A percentile compares a stretch with the other conserved stretches of the same genome.
phyloP scores from a whole-genome alignment of 2,888 invertebrate species.

The Oscheius sp. region DNA sequence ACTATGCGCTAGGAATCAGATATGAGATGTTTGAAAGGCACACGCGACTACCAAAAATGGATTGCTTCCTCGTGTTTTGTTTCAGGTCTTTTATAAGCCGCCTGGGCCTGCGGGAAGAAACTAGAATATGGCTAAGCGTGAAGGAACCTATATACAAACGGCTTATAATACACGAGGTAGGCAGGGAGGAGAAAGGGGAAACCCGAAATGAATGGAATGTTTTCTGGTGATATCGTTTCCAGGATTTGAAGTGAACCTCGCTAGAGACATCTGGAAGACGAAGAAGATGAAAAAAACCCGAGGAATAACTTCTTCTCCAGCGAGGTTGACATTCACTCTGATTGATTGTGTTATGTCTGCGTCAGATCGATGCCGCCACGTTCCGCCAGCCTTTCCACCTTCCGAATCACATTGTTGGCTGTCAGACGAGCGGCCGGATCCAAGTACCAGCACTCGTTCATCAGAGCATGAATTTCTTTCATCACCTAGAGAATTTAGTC shows the following conservation, averaged over 20 bases:
- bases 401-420: neutral
- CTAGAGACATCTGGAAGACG: too few relatives aligned
- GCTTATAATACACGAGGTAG: neutral
- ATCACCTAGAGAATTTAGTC: neutral
- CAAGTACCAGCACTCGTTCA: conserved; percentile 9
- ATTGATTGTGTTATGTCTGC: neutral
- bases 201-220: too few relatives aligned
- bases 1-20: neutral
- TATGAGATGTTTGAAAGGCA: neutral
- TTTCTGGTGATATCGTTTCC: too few relatives aligned
- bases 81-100: too few relatives aligned
- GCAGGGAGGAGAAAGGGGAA: neutral
- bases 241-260: too few relatives aligned
- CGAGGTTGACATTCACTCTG: too few relatives aligned
- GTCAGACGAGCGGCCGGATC: conserved; percentile 8
- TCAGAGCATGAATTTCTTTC: neutral
- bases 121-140: neutral
- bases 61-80: neutral
- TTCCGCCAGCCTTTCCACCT: neutral
- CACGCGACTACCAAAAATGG: neutral
- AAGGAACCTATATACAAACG: neutral
- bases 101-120: neutral
- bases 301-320: too few relatives aligned
- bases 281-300: too few relatives aligned
- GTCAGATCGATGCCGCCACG: neutral